Conservation (phyloP, 2,888 invertebrate species). For the Chymomyza caudatula region DNA sequence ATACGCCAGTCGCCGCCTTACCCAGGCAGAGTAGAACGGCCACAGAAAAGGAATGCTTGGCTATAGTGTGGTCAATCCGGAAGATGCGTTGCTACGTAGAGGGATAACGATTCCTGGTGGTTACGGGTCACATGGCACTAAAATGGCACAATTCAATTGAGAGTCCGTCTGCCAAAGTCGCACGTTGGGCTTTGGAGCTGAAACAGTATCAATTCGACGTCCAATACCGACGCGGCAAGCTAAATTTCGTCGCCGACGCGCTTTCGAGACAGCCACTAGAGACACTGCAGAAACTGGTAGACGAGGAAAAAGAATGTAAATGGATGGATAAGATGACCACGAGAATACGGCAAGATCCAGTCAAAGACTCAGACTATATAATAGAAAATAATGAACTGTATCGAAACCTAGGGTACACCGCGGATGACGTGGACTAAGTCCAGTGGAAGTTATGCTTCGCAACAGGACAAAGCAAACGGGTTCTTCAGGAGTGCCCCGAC, state of each 20-base stretch:
- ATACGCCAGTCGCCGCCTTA: too few species aligned
- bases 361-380: not conserved
- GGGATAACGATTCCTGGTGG: not conserved
- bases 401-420: not conserved
- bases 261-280: not conserved
- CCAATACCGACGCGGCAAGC: not conserved
- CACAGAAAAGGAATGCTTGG: too few species aligned
- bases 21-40: too few species aligned
- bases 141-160: not conserved
- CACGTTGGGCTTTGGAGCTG: not conserved
- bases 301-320: not conserved
- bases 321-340: not conserved
- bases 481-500: conserved; percentile 2
- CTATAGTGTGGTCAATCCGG: not conserved
- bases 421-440: not conserved
- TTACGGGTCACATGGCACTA: not conserved
- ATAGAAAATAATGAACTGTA: not conserved
- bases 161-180: not conserved
- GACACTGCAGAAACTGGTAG: not conserved
- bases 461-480: not conserved
- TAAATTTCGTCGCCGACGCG: not conserved
- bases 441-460: conserved; percentile 9
- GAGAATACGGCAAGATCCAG: not conserved
- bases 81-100: not conserved
- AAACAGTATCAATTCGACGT: not conserved